Conservation (phyloP, 2,797 vertebrate species). For the Gymnothorax reevesii region DNA sequence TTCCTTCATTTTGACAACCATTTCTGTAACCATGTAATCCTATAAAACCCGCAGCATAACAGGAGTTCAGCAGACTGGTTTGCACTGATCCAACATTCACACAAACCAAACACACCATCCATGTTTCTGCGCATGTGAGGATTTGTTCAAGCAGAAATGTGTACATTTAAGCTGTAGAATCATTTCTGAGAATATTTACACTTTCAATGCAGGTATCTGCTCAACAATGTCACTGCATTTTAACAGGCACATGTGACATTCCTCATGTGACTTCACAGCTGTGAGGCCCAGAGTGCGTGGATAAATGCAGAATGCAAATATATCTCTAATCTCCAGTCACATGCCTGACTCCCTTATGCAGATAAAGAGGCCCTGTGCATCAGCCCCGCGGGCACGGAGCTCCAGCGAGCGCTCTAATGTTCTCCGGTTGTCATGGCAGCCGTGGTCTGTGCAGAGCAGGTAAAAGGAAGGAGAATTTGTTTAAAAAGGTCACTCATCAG, state of each 20-base stretch:
- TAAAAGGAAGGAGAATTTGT: neutral
- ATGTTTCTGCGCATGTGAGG: no score
- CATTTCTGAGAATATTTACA: no score
- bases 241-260: neutral
- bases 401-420: neutral
- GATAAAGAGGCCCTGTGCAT: neutral
- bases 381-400: neutral
- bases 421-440: neutral
- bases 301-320: neutral
- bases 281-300: neutral
- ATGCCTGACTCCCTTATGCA: no score
- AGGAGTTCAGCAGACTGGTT: neutral
- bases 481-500: neutral
- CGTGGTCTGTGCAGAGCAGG: neutral
- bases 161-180: no score
- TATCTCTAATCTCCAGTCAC: neutral
- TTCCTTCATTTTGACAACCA: neutral
- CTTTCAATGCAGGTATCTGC: neutral
- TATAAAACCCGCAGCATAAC: neutral
- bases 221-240: neutral
- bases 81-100: conserved; percentile 1
- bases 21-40: neutral
- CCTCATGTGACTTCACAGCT: neutral
- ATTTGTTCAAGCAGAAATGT: no score
- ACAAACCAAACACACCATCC: neutral